Percentiles rank a stretch among this genome's conserved stretches.
These are phyloP conservation scores for Aphrocallistes beatrix DNA, from an alignment of 37 sponge, comb jelly and placozoan genomes.

Conservation along the genomic window DNA sequence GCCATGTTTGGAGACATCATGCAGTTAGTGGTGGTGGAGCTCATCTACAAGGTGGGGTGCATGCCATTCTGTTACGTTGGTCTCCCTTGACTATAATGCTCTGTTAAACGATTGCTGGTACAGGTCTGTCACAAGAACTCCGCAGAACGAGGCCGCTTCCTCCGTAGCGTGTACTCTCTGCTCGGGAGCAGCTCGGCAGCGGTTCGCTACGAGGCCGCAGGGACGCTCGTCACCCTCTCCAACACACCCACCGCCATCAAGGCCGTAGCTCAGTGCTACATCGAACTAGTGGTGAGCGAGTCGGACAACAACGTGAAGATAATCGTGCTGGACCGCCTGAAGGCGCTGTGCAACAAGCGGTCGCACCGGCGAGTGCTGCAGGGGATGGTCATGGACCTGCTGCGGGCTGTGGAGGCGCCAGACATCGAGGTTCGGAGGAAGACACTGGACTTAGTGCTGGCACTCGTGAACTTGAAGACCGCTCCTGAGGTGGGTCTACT, in stretches of 20 bases:
- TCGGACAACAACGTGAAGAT: conserved; percentile 99
- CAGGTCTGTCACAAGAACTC: conserved; percentile 92
- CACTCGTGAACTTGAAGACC: conserved; percentile 70
- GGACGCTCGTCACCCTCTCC: conserved; percentile 90
- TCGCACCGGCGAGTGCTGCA: conserved; percentile 72
- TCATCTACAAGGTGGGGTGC: conserved; percentile 83
- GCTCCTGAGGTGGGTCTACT: conserved; percentile 82
- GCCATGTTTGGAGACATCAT: conserved; percentile 90
- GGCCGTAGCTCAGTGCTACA: conserved; percentile 96
- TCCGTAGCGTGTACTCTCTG: conserved; percentile 90
- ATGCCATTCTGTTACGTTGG: no score
- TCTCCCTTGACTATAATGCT: no score
- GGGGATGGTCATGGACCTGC: conserved; percentile 88
- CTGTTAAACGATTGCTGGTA: no score
- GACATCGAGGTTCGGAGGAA: conserved; percentile 92
- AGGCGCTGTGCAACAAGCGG: conserved; percentile 49
- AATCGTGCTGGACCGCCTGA: conserved; percentile 85
- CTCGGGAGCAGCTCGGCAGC: conserved; percentile 76
- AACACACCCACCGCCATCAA: conserved; percentile 90
- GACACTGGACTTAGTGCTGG: conserved; percentile 78
- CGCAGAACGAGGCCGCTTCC: conserved; percentile 75
- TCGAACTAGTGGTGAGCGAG: conserved; percentile 93
- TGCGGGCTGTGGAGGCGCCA: conserved; percentile 73
- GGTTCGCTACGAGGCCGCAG: conserved; percentile 97
- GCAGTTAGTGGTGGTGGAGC: conserved; percentile 97